Conservation (phyloP, 2,113 vertebrate genomes). For the Heterochromis multidens region DNA sequence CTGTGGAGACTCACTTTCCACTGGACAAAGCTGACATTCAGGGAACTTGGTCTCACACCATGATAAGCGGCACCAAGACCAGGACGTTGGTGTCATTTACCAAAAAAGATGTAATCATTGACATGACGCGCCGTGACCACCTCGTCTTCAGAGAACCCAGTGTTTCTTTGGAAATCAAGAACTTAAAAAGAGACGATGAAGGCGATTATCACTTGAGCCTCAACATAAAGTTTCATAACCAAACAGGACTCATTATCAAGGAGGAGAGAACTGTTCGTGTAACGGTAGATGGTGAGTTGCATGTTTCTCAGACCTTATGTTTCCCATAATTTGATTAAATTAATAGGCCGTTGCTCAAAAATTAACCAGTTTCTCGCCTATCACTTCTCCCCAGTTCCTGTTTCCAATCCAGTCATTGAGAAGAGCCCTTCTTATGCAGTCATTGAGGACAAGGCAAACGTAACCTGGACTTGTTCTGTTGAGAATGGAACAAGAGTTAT, state of each 20-base stretch:
- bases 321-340: not conserved
- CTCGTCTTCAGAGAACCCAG: conserved; percentile 53
- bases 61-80: conserved; percentile 4
- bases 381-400: conserved; percentile 56
- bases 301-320: not conserved
- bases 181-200: conserved; percentile 55
- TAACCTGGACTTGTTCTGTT: conserved; percentile 73
- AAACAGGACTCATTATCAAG: conserved; percentile 16
- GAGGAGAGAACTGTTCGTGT: conserved; percentile 63
- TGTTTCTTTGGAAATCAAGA: conserved; percentile 61
- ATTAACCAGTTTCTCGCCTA: not conserved
- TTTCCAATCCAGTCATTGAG: conserved; percentile 66
- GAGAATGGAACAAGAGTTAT: conserved; percentile 68
- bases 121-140: conserved; percentile 52
- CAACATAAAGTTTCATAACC: conserved; percentile 59
- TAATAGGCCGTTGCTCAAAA: not conserved
- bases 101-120: conserved; percentile 36
- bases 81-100: conserved; percentile 65
- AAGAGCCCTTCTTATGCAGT: conserved; percentile 61
- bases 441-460: conserved; percentile 74
- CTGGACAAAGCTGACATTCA: conserved; percentile 61
- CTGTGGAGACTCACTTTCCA: conserved; percentile 59
- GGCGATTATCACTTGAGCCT: conserved; percentile 72
- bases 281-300: conserved; percentile 72
- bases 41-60: conserved; percentile 71